Conservation (phyloP, 2,797 vertebrate species). For the Eulemur coronatus region DNA sequence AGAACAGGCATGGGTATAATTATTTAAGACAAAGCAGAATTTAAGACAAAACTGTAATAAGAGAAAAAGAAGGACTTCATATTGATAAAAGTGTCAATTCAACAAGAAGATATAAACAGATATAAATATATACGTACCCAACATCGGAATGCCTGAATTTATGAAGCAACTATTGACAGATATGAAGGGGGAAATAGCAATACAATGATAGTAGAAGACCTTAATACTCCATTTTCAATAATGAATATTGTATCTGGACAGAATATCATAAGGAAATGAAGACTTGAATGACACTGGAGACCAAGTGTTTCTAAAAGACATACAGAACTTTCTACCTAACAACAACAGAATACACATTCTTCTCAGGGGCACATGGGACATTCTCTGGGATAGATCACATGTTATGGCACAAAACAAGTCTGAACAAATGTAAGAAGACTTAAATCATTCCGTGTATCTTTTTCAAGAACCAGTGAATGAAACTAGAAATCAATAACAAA, state of each 20-base stretch:
- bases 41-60: not conserved
- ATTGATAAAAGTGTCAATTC: not conserved
- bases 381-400: not conserved
- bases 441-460: not conserved
- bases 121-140: not conserved
- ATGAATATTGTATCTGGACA: not conserved
- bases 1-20: not conserved
- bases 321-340: not conserved
- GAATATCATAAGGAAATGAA: not conserved
- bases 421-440: not conserved
- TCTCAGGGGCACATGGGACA: not conserved
- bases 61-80: not conserved
- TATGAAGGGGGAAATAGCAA: not conserved
- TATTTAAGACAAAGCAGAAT: not conserved
- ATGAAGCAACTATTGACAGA: not conserved
- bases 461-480: not conserved
- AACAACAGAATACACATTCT: not conserved
- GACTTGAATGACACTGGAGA: not conserved
- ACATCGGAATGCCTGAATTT: too few relatives aligned
- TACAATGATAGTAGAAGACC: not conserved
- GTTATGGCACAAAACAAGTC: not conserved
- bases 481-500: not conserved
- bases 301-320: not conserved
- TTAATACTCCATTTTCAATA: not conserved
- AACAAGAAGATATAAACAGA: not conserved